phyloP scores from a whole-genome alignment of 23 tunicate genomes.

The Corella eumyota region DNA sequence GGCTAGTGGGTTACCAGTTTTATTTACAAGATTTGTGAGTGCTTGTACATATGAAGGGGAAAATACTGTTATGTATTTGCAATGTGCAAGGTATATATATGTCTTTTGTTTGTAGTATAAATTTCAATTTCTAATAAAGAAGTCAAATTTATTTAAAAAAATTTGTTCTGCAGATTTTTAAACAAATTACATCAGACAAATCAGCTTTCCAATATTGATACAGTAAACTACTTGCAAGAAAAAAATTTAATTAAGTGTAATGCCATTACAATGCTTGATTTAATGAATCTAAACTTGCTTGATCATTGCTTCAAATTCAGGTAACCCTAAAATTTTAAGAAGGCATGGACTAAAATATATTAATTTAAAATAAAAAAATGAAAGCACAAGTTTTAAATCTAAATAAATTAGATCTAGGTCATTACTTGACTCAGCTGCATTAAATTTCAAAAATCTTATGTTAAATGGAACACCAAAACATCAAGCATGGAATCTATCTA shows the following conservation, averaged over 20 bases:
- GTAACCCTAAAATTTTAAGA: too few species aligned
- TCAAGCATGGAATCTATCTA: conserved; percentile 55
- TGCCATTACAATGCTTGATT: not conserved
- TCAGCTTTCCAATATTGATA: too few species aligned
- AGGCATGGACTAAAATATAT: too few species aligned
- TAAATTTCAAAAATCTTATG: not conserved
- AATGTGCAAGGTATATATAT: conserved; percentile 53
- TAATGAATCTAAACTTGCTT: not conserved
- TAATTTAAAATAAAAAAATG: not conserved
- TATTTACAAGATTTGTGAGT: conserved; percentile 18
- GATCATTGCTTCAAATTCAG: conserved; percentile 8
- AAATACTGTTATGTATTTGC: conserved; percentile 75
- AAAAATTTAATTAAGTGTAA: not conserved
- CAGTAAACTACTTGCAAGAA: not conserved
- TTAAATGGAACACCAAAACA: conserved; percentile 6
- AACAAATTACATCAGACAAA: too few species aligned
- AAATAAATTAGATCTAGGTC: not conserved
- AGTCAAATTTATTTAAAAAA: too few species aligned
- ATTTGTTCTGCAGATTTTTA: too few species aligned
- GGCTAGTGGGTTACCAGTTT: conserved; percentile 73
- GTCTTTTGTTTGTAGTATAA: not conserved
- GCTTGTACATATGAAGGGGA: conserved; percentile 91
- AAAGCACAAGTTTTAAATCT: not conserved
- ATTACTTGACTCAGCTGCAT: not conserved
- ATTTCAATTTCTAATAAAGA: too few species aligned